A percentile compares a stretch with the other conserved stretches of the same genome.
phyloP scores from a whole-genome alignment of 2,113 vertebrate species.

The Macaca mulatta region DNA sequence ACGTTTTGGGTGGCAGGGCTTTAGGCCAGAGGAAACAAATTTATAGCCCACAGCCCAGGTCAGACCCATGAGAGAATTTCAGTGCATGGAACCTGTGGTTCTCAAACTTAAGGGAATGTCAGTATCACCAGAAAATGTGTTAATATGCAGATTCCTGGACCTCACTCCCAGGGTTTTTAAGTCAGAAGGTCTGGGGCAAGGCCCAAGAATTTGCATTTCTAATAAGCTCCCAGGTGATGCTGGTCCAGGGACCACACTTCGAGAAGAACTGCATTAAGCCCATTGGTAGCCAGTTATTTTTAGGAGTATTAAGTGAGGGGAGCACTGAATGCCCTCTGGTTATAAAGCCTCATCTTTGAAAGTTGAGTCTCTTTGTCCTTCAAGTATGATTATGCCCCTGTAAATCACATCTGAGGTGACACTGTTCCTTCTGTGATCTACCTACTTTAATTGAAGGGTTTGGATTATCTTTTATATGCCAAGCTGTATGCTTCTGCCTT shows the following conservation, averaged over 20 bases:
- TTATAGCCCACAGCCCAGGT: background rate
- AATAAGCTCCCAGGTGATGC: background rate
- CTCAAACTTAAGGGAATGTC: background rate
- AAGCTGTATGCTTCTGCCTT: background rate
- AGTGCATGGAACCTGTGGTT: background rate
- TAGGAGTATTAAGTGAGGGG: background rate
- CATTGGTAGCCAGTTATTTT: background rate
- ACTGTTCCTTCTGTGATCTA: background rate
- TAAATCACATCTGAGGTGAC: background rate
- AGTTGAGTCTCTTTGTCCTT: background rate
- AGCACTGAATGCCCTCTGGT: background rate
- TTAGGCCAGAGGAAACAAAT: background rate
- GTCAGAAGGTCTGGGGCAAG: background rate
- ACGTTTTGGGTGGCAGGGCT: background rate
- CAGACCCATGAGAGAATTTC: background rate
- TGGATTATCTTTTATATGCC: background rate
- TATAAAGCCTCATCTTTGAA: background rate
- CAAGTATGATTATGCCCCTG: too few species aligned
- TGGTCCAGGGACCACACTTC: background rate
- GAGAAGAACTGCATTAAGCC: background rate
- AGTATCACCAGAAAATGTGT: background rate
- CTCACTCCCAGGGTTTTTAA: background rate
- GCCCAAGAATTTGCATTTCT: background rate
- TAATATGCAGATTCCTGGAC: background rate
- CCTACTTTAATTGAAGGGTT: background rate